Percentiles rank a stretch among this genome's conserved stretches.
These are phyloP conservation scores for Pseudomyrmex flavicornis DNA, from an alignment of 1,140 invertebrate genomes.

Conservation along the genomic window DNA sequence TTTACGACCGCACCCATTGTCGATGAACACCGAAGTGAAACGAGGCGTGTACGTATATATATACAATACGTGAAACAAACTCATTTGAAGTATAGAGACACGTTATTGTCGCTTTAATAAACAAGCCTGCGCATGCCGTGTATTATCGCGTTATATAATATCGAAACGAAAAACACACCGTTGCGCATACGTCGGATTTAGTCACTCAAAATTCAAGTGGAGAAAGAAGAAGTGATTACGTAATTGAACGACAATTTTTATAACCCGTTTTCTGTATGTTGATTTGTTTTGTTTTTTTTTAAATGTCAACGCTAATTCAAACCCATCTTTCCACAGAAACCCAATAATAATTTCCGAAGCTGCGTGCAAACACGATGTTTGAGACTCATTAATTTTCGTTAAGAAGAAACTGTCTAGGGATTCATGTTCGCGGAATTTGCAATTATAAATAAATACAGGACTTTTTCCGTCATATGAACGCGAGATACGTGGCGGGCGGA, in stretches of 20 bases:
- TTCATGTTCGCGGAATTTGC: not conserved
- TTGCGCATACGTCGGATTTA: not conserved
- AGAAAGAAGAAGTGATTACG: not conserved
- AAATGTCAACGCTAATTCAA: too few relatives aligned
- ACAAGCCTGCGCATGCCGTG: too few relatives aligned
- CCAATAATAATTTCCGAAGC: not conserved
- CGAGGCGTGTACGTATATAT: not conserved
- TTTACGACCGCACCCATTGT: constrained; percentile 20
- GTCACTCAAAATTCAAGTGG: not conserved
- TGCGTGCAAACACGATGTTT: not conserved
- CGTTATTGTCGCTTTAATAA: not conserved
- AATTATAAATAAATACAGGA: constrained; percentile 12
- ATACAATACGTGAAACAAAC: constrained; percentile 6
- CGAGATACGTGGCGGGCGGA: not conserved
- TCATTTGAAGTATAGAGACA: not conserved
- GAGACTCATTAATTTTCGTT: constrained; percentile 17
- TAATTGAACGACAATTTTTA: not conserved
- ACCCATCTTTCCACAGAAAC: not conserved
- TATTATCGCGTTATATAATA: constrained; percentile 1
- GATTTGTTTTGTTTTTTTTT: too few relatives aligned
- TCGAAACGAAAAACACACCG: not conserved
- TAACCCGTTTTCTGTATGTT: not conserved
- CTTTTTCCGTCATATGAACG: not conserved
- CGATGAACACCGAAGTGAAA: not conserved
- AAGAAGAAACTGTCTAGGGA: not conserved